Percentiles rank a stretch among this genome's conserved stretches.
phyloP scores from a whole-genome alignment of 1,140 invertebrate genomes.

The Saxidomus purpurata region DNA sequence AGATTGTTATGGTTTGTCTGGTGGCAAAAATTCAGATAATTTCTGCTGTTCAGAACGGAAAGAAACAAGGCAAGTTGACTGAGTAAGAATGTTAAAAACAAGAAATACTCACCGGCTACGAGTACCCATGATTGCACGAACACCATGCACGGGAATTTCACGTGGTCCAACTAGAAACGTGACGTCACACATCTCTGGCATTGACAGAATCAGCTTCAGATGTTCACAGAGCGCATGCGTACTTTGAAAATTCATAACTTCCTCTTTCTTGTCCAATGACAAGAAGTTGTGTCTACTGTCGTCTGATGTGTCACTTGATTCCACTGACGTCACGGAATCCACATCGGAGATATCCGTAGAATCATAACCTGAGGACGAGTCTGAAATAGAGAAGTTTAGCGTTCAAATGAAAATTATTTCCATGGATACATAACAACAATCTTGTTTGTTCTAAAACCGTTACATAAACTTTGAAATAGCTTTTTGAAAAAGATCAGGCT shows the following conservation, averaged over 20 bases:
- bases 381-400: background rate
- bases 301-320: background rate
- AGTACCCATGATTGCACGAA: conserved; percentile 95
- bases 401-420: no score
- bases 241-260: conserved; percentile 26
- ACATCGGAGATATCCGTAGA: conserved; percentile 24
- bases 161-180: conserved; percentile 98
- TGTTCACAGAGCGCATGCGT: conserved; percentile 67
- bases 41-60: no score
- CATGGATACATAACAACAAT: no score
- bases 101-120: conserved; percentile 91
- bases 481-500: background rate
- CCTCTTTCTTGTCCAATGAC: background rate
- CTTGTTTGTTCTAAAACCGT: background rate
- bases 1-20: no score
- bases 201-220: conserved; percentile 87
- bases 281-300: conserved; percentile 8
- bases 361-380: conserved; percentile 23
- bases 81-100: background rate
- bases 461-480: background rate
- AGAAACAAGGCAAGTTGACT: no score
- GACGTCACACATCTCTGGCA: conserved; percentile 99
- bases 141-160: conserved; percentile 96
- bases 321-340: background rate
- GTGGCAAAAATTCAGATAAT: background rate